phyloP scores from a whole-genome alignment of 2,113 vertebrate species.

The Spheniscus mendiculus region DNA sequence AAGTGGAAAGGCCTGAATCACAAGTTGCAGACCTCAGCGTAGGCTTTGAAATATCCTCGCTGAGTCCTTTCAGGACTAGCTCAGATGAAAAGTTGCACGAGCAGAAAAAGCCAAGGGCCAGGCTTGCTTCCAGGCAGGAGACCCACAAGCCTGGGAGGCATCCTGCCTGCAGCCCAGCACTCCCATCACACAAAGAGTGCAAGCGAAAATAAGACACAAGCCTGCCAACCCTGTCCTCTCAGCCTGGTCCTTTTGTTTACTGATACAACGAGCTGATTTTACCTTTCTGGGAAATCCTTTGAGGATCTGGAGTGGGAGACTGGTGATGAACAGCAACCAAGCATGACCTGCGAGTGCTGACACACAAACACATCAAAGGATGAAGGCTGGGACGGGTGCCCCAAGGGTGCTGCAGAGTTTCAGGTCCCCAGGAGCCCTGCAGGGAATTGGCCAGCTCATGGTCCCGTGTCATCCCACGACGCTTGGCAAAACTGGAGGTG shows the following conservation, averaged over 20 bases:
- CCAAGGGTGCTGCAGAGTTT: background rate
- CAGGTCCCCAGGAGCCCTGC: background rate
- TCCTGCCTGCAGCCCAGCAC: background rate
- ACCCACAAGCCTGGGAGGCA: background rate
- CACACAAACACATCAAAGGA: background rate
- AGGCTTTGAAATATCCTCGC: background rate
- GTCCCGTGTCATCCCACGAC: rapidly evolving
- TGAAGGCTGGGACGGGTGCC: background rate
- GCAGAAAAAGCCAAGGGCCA: background rate
- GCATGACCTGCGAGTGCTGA: rapidly evolving
- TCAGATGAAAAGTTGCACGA: background rate
- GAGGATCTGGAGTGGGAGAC: background rate
- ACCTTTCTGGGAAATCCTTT: background rate
- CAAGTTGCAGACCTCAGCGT: background rate
- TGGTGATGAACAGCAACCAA: background rate
- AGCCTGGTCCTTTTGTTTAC: background rate
- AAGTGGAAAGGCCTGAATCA: background rate
- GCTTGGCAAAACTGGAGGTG: background rate
- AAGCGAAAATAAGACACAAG: rapidly evolving
- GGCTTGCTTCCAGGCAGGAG: background rate
- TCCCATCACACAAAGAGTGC: rapidly evolving
- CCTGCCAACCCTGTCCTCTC: background rate
- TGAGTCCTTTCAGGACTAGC: background rate
- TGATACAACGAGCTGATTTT: background rate
- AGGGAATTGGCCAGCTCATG: background rate